phyloP scores from a whole-genome alignment of 2,888 invertebrate genomes.

The Argyresthia albistria region DNA sequence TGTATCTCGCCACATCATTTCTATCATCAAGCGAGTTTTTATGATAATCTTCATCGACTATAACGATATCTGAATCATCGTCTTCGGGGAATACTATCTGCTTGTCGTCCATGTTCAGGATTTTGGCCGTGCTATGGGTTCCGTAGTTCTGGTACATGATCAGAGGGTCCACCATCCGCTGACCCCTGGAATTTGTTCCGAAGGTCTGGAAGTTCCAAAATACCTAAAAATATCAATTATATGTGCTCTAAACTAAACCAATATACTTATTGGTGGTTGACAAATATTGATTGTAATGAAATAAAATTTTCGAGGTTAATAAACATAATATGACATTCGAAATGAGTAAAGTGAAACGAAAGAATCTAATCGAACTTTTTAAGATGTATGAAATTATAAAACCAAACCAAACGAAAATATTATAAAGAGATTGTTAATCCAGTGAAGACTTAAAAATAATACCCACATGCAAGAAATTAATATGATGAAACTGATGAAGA shows the following conservation, averaged over 20 bases:
- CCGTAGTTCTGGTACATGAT: slow-evolving; percentile 56
- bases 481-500: not conserved
- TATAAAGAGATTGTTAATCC: not conserved
- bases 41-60: slow-evolving; percentile 54
- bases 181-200: slow-evolving; percentile 76
- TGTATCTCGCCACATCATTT: slow-evolving; percentile 20
- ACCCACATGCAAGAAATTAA: not conserved
- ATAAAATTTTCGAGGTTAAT: not conserved
- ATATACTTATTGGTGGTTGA: not conserved
- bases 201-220: slow-evolving; percentile 88
- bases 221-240: slow-evolving; percentile 76
- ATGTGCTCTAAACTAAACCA: slow-evolving; percentile 19
- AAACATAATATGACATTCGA: not conserved
- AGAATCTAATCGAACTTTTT: no score
- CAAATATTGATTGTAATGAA: not conserved
- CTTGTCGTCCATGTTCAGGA: slow-evolving; percentile 50
- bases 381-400: no score
- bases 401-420: no score
- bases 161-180: slow-evolving; percentile 72
- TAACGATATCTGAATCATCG: slow-evolving; percentile 58
- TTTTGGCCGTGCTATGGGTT: slow-evolving; percentile 32
- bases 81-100: slow-evolving; percentile 55
- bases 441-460: not conserved
- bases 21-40: slow-evolving; percentile 32
- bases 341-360: no score